These are phyloP conservation scores for Numenius arquata DNA, from an alignment of 2,113 vertebrate genomes.

Conservation along the genomic window DNA sequence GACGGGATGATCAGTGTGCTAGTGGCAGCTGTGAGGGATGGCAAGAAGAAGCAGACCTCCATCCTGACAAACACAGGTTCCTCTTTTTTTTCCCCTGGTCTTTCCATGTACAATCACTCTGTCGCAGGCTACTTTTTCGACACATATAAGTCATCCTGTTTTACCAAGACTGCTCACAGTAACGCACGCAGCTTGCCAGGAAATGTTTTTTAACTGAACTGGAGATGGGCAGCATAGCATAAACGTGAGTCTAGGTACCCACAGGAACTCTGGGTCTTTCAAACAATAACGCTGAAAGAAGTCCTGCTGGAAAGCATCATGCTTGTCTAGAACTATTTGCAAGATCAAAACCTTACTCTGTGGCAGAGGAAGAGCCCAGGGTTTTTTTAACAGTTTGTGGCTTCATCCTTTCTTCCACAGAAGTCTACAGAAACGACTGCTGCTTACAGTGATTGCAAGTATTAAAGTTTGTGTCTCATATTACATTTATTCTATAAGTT, in stretches of 20 bases:
- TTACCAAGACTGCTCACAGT: neutral
- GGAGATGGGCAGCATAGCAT: neutral
- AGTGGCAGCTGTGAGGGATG: neutral
- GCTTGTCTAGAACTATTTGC: neutral
- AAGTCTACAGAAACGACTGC: neutral
- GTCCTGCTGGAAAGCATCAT: neutral
- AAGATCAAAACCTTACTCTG: neutral
- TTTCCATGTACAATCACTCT: neutral
- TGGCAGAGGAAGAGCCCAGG: neutral
- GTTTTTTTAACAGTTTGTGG: neutral
- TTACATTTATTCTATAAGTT: neutral
- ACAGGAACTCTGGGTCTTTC: neutral
- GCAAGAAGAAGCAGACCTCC: neutral
- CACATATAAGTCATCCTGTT: neutral
- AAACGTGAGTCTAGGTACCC: neutral
- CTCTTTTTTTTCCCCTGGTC: neutral
- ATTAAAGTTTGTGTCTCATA: neutral
- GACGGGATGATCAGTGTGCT: accelerated
- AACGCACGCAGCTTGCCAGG: neutral
- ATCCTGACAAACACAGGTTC: neutral
- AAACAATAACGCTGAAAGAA: neutral
- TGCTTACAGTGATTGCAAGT: neutral
- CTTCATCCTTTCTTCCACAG: neutral
- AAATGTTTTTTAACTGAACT: neutral
- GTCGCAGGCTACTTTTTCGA: neutral